phyloP scores from a whole-genome alignment of 2,888 invertebrate genomes.

The Papilio elwesi region DNA sequence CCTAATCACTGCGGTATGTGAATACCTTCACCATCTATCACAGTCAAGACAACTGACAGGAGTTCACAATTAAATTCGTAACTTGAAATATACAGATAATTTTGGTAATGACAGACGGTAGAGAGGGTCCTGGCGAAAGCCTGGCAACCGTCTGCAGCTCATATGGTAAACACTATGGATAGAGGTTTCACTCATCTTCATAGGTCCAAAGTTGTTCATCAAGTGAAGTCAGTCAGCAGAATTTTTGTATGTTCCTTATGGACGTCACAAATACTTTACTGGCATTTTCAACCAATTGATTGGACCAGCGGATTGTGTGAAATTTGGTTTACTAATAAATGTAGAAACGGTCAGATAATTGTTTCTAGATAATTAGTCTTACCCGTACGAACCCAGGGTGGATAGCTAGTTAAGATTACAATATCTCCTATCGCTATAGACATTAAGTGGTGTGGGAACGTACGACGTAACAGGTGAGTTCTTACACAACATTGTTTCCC shows the following conservation, averaged over 20 bases:
- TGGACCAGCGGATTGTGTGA: background rate
- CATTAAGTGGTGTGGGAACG: background rate
- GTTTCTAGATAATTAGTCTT: background rate
- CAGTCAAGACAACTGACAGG: background rate
- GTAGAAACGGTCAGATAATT: background rate
- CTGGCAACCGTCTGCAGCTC: too few relatives aligned
- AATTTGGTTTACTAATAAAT: background rate
- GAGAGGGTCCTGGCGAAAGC: too few relatives aligned
- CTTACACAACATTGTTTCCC: slow-evolving; percentile 32
- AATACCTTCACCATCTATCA: background rate
- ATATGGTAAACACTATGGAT: too few relatives aligned
- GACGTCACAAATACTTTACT: too few relatives aligned
- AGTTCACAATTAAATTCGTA: background rate
- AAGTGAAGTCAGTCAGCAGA: too few relatives aligned
- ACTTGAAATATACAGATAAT: too few relatives aligned
- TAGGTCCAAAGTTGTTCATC: too few relatives aligned
- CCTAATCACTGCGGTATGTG: background rate
- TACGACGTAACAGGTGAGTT: slow-evolving; percentile 22
- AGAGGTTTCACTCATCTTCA: too few relatives aligned
- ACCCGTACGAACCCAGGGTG: background rate
- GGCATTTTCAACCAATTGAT: too few relatives aligned
- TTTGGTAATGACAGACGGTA: too few relatives aligned
- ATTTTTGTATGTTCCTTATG: too few relatives aligned
- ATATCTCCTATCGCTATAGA: background rate
- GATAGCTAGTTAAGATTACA: slow-evolving; percentile 3